These are phyloP conservation scores for Laothoe populi DNA, from an alignment of 2,888 invertebrate species.

Conservation along the genomic window DNA sequence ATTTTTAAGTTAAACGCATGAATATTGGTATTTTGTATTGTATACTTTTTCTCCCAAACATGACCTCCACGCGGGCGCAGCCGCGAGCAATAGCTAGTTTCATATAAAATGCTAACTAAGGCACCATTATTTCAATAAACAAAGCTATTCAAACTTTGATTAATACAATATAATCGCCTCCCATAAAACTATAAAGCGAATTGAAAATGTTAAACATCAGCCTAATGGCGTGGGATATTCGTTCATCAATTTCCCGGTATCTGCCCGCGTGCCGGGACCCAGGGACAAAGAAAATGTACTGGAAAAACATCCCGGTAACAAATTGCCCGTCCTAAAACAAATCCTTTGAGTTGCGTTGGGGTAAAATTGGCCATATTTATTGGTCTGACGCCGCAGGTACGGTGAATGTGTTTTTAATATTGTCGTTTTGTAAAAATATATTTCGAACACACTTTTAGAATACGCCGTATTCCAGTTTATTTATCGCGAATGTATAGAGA, in stretches of 20 bases:
- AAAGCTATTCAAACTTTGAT: not conserved
- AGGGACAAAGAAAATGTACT: conserved; percentile 37
- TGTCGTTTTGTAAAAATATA: conserved; percentile 10
- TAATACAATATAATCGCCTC: not conserved
- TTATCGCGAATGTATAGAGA: not conserved
- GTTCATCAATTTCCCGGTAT: conserved; percentile 24
- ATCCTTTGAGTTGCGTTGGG: conserved; percentile 29
- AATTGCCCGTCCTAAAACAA: conserved; percentile 29
- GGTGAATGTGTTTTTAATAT: conserved; percentile 17
- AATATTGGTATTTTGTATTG: too few species aligned
- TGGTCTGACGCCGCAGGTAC: conserved; percentile 19
- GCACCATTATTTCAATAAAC: not conserved
- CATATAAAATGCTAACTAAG: too few species aligned
- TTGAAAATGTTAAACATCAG: conserved; percentile 25
- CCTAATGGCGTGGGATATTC: conserved; percentile 24
- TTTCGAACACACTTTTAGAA: not conserved
- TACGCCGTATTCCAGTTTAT: too few species aligned
- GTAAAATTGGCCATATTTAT: conserved; percentile 27
- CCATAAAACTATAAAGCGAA: conserved; percentile 16
- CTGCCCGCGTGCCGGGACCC: conserved; percentile 16
- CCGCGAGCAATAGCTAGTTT: too few species aligned
- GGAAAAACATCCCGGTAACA: conserved; percentile 32
- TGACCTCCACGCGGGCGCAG: too few species aligned
- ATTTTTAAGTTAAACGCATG: too few species aligned
- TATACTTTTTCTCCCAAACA: too few species aligned